These are phyloP conservation scores for Lysiphlebus fabarum DNA, from an alignment of 1,140 invertebrate genomes.

Conservation along the genomic window DNA sequence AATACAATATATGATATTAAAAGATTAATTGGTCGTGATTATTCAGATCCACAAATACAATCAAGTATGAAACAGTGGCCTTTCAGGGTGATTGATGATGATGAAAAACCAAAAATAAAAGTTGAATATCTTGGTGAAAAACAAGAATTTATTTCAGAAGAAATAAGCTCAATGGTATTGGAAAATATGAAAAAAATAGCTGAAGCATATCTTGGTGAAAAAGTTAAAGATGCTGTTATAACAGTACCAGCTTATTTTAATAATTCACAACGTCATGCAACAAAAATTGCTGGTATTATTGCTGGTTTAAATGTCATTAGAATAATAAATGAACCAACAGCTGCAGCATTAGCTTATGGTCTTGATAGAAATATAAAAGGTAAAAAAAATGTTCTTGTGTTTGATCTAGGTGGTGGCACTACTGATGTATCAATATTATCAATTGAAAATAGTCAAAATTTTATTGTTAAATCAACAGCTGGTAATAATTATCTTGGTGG, in stretches of 20 bases:
- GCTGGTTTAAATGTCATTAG: conserved; percentile 75
- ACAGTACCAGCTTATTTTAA: conserved; percentile 73
- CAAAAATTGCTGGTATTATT: conserved; percentile 73
- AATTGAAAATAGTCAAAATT: conserved; percentile 45
- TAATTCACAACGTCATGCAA: conserved; percentile 66
- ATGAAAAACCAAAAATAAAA: conserved; percentile 71
- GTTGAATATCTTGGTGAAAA: conserved; percentile 73
- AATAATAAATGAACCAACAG: conserved; percentile 78
- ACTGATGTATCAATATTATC: conserved; percentile 80
- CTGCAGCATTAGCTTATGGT: conserved; percentile 79
- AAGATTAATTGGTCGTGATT: conserved; percentile 72
- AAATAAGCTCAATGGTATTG: conserved; percentile 82
- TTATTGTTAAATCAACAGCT: conserved; percentile 69
- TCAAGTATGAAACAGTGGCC: conserved; percentile 77
- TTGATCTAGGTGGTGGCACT: conserved; percentile 71
- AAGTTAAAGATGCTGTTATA: conserved; percentile 65
- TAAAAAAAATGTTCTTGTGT: conserved; percentile 68
- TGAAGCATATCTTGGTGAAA: conserved; percentile 40
- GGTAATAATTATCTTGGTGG: conserved; percentile 75
- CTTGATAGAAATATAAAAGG: conserved; percentile 79
- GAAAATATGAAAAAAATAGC: conserved; percentile 67
- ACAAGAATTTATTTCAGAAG: conserved; percentile 77
- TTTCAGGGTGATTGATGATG: conserved; percentile 60
- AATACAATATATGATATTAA: conserved; percentile 85
- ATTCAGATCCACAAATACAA: conserved; percentile 72